These are phyloP conservation scores for Ispidina lecontei DNA, from an alignment of 2,797 vertebrate genomes.

Conservation along the genomic window DNA sequence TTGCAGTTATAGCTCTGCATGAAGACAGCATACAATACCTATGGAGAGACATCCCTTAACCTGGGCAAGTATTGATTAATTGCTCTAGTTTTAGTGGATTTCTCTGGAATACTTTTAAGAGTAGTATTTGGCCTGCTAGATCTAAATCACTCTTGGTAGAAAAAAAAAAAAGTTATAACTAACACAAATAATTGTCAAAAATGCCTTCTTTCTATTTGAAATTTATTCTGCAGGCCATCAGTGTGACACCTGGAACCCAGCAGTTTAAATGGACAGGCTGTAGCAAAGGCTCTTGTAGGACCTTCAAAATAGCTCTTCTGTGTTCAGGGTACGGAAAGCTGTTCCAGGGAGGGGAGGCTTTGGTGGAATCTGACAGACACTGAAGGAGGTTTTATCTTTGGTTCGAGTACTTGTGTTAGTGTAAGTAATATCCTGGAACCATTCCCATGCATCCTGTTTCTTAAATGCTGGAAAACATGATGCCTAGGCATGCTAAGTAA, in stretches of 20 bases:
- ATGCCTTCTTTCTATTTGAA: not conserved
- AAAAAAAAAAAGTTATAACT: not conserved
- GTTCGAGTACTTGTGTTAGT: not conserved
- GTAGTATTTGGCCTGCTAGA: not conserved
- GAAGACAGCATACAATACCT: not conserved
- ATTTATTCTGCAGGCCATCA: not conserved
- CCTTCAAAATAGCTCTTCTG: not conserved
- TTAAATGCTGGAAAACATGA: not conserved
- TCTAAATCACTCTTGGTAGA: not conserved
- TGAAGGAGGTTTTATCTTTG: not conserved
- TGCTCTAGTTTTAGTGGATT: not conserved
- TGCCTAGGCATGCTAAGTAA: not conserved
- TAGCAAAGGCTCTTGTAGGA: not conserved
- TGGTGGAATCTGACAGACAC: not conserved
- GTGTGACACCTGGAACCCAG: not conserved
- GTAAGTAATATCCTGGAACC: not conserved
- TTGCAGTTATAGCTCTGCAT: not conserved
- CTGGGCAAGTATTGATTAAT: not conserved
- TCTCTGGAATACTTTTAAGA: not conserved
- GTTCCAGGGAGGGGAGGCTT: accelerated
- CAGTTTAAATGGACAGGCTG: not conserved
- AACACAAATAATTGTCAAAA: not conserved
- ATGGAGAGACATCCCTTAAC: not conserved
- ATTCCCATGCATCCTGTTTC: not conserved
- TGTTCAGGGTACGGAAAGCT: not conserved